Evolutionary conservation across 2,888 invertebrate genomes (phyloP).

Genomic region (Metopia argyrocephala): DNA sequence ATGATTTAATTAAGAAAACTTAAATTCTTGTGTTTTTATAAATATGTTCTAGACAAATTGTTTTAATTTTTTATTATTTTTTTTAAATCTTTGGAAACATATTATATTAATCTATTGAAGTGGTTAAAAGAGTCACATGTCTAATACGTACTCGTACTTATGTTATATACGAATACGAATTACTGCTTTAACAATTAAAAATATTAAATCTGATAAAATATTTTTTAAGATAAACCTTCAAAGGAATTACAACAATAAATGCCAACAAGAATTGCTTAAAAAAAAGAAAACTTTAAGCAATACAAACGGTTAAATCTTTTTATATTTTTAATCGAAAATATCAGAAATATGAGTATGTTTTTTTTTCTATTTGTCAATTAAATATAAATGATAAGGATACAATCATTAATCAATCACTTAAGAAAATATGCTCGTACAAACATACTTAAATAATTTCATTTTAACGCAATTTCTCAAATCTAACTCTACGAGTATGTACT

Average conservation of each 20-base stretch:
- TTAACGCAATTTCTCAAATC: too few relatives aligned
- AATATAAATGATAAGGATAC: background rate
- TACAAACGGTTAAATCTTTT: too few relatives aligned
- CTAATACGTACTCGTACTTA: too few relatives aligned
- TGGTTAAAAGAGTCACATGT: constrained; percentile 10
- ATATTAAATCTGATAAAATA: background rate
- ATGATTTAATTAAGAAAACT: too few relatives aligned
- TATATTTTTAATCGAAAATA: too few relatives aligned
- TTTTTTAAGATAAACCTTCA: background rate
- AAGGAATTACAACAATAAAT: constrained; percentile 22
- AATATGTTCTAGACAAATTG: background rate
- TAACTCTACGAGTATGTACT: too few relatives aligned
- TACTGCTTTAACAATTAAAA: too few relatives aligned
- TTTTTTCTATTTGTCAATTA: background rate
- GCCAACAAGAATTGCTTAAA: background rate
- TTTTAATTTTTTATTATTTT: background rate
- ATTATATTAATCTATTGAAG: background rate
- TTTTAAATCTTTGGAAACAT: background rate
- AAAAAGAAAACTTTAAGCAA: too few relatives aligned
- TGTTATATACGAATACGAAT: background rate
- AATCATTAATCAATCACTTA: background rate
- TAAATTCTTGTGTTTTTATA: background rate
- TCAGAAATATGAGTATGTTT: too few relatives aligned
- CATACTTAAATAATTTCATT: background rate
- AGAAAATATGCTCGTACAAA: background rate